Conservation (phyloP, 2,888 invertebrate genomes). For the Perdita meconis region DNA sequence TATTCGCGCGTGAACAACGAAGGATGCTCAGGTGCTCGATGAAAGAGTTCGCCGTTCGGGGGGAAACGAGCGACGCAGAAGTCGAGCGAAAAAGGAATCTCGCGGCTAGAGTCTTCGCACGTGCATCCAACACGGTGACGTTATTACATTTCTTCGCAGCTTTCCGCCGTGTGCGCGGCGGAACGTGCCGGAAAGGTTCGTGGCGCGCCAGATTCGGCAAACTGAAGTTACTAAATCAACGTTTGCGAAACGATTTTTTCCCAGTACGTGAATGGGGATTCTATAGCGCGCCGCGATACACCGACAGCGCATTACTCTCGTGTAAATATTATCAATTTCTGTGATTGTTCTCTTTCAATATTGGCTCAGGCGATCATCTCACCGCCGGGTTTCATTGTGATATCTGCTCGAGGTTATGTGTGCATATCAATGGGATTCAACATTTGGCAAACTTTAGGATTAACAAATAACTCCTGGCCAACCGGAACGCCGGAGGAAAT, state of each 20-base stretch:
- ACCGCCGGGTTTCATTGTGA: neutral
- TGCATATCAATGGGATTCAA: neutral
- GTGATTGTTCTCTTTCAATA: too few relatives aligned
- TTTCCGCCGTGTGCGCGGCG: neutral
- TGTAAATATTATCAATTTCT: neutral
- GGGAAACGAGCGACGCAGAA: too few relatives aligned
- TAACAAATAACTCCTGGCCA: neutral
- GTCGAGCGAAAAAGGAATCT: too few relatives aligned
- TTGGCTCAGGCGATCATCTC: neutral
- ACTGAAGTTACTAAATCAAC: slow-evolving; percentile 23
- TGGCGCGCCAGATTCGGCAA: neutral
- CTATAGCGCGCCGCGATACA: neutral
- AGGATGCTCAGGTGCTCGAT: neutral
- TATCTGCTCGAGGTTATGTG: neutral
- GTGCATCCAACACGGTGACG: slow-evolving; percentile 23
- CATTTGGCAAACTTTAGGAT: neutral
- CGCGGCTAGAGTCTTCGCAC: slow-evolving; percentile 7
- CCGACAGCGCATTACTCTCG: neutral
- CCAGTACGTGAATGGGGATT: neutral
- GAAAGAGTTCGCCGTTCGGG: too few relatives aligned
- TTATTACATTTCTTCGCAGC: slow-evolving; percentile 41
- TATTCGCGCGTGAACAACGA: neutral
- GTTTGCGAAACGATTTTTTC: neutral
- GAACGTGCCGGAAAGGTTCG: slow-evolving; percentile 14
- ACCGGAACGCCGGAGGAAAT: neutral